Evolutionary conservation across 2,888 invertebrate species (phyloP), one percentile per base, ranked within the genome.

Genomic region (Protonemura montana): DNA sequence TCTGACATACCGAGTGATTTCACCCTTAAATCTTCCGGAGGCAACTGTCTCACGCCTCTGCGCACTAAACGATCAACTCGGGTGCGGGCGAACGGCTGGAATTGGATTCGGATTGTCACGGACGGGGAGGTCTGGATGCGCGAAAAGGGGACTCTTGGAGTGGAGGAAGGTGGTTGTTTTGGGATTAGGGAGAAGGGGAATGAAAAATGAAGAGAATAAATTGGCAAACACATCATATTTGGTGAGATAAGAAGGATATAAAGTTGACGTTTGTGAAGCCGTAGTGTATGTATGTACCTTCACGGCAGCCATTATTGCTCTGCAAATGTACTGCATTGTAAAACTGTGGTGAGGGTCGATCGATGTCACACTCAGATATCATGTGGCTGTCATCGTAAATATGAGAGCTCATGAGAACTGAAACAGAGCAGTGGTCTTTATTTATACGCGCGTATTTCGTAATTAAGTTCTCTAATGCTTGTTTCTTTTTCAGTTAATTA

Each of bases 91-190:
- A 76, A 82, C 35, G 41, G 42, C 85, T 28, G 86, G 87, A 88
- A 88, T 88, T 88, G 88, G 88, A 88, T 88, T 88, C 87, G 87
- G 88, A 88, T 88, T 88, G 88, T 86, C 59, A 85, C 41, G 85
- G 78, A 80, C 25, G 83, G 59, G 42, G 42, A 42, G 29, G 28
- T 41, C 29, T 0, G 28, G 81, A 7, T 6, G 59, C 3, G 10
- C 16, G 30, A 21, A 13, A 80, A 16, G 25, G 86, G 82, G 82
- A 41, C 35, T 3, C 35, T 10, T 35, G 35, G 35, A 35, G 35
- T 42, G 29, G 77, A 59, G 42, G 10, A 13, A 41, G 35, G 85
- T 27, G n/a, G 26, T 28, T n/a, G 77, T 29, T 30, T 76, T 41
- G 78, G 35, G 27, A 30, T 35, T 59, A 59, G 59, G 59, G 21